These are phyloP conservation scores for Cinara cedri DNA, from an alignment of 2,888 invertebrate species.

Conservation along the genomic window DNA sequence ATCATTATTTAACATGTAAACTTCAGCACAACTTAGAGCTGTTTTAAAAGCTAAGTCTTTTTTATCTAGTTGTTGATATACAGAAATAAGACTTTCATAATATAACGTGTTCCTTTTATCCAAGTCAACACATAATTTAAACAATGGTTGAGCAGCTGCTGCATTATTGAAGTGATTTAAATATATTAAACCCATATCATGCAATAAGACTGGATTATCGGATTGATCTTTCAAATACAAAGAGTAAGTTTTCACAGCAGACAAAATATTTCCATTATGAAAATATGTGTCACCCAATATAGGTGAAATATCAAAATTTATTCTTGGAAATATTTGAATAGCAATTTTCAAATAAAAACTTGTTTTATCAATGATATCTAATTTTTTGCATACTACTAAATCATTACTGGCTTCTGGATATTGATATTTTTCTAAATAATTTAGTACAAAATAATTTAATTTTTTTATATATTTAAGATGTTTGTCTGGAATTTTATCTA, in stretches of 20 bases:
- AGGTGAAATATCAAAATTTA: slow-evolving; percentile 86
- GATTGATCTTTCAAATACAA: no score
- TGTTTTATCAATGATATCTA: no score
- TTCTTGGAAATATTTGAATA: no score
- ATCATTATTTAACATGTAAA: not conserved
- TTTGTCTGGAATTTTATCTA: slow-evolving; percentile 90
- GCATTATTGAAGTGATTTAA: no score
- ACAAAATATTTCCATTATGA: not conserved
- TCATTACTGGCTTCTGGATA: no score
- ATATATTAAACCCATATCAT: no score
- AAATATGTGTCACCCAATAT: slow-evolving; percentile 99
- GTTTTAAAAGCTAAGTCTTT: slow-evolving; percentile 73
- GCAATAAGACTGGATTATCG: not conserved
- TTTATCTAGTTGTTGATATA: slow-evolving; percentile 45
- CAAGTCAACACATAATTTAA: not conserved
- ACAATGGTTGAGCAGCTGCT: no score
- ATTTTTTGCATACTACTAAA: no score
- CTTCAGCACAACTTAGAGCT: slow-evolving; percentile 64
- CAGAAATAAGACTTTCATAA: not conserved
- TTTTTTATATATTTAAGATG: slow-evolving; percentile 99
- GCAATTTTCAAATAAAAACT: no score
- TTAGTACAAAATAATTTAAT: slow-evolving; percentile 93
- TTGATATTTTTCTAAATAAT: not conserved
- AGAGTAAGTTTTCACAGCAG: no score
- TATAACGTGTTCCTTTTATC: not conserved